These are phyloP conservation scores for Characodon lateralis DNA, from an alignment of 2,797 vertebrate genomes.

Conservation along the genomic window DNA sequence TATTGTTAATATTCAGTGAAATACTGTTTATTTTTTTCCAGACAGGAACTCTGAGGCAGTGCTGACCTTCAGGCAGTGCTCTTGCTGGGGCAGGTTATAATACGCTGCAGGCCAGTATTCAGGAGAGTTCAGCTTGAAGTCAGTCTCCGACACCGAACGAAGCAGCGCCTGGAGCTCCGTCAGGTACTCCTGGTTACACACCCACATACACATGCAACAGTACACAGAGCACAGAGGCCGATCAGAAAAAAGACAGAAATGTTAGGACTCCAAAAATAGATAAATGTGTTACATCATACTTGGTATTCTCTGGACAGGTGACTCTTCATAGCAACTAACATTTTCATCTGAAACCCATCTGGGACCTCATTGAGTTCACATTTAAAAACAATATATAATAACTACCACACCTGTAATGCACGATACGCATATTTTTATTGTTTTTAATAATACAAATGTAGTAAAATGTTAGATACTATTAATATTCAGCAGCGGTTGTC, in stretches of 20 bases:
- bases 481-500: not conserved
- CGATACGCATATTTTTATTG: not conserved
- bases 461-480: not conserved
- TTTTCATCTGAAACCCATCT: not conserved
- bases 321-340: not conserved
- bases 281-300: not conserved
- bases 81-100: slow-evolving; percentile 90
- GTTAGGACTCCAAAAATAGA: slow-evolving; percentile 7
- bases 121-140: slow-evolving; percentile 90
- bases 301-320: slow-evolving; percentile 2
- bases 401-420: not conserved
- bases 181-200: slow-evolving; percentile 70
- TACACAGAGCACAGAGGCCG: not conserved
- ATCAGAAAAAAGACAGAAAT: slow-evolving; percentile 29
- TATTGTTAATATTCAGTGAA: not conserved
- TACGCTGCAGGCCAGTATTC: slow-evolving; percentile 87
- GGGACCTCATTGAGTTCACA: not conserved
- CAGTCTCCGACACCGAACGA: slow-evolving; percentile 88
- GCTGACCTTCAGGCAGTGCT: slow-evolving; percentile 92
- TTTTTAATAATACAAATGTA: not conserved
- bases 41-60: not conserved
- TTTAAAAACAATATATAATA: not conserved
- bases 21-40: not conserved
- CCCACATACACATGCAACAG: slow-evolving; percentile 4
- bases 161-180: slow-evolving; percentile 88